phyloP scores from a whole-genome alignment of 2,113 vertebrate genomes.

The Pyxicephalus adspersus region DNA sequence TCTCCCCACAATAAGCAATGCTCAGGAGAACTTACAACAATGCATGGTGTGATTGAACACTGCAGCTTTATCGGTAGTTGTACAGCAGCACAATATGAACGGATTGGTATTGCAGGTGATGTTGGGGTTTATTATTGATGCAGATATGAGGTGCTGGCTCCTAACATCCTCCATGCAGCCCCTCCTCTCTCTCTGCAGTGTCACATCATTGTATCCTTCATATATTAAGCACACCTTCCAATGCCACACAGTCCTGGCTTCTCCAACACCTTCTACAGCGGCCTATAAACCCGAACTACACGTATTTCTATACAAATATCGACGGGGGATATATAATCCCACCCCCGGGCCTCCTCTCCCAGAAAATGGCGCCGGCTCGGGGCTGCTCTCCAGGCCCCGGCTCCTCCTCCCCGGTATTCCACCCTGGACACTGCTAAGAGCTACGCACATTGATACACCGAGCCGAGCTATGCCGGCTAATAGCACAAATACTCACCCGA shows the following conservation, averaged over 20 bases:
- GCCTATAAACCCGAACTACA: neutral
- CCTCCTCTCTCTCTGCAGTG: constrained; percentile 17
- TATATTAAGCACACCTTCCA: neutral
- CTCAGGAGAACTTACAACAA: no score
- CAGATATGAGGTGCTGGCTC: neutral
- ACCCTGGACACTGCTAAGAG: neutral
- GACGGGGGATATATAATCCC: neutral
- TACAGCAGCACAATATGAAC: no score
- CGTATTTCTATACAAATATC: neutral
- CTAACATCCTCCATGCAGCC: neutral
- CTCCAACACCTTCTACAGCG: no score
- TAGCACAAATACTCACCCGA: neutral
- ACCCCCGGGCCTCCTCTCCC: constrained; percentile 53
- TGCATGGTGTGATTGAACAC: no score
- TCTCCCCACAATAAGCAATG: no score
- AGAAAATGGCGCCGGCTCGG: constrained; percentile 55
- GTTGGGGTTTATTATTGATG: neutral
- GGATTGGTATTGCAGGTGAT: no score
- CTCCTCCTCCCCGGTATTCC: constrained; percentile 39
- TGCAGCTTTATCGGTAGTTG: neutral
- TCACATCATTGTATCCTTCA: neutral
- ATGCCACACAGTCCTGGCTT: neutral
- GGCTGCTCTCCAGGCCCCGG: constrained; percentile 40
- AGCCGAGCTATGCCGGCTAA: neutral
- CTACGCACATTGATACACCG: neutral